Base-by-base conservation (phyloP, 1,140 invertebrate species). In the Calliphora vicina region DNA sequence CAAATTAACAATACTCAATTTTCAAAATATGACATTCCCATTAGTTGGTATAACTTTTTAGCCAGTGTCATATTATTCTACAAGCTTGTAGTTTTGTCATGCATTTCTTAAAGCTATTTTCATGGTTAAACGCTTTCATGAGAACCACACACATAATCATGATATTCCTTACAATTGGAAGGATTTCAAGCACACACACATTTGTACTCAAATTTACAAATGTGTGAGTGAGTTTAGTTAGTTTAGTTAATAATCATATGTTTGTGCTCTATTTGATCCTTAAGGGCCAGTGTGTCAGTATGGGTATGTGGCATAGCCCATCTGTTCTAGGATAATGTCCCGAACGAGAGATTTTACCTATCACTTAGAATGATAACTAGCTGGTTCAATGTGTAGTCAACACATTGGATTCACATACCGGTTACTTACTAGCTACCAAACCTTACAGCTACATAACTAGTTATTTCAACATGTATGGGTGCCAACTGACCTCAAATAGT, bases 101-200 rank as follows among this genome's bases (percentile, higher is more conserved):
- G 35, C 72, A 74, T 78, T 78, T 45, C 20, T 1, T 43, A 45
- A 43, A 78, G 20, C 29, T 8, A 20, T 78, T 42, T 42, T 78
- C 74, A 78, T 78, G 74, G 35, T 78, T 78, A 43, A 76, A 78
- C 74, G 74, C 74, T 78, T 78, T 10, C 25, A 43, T 45, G 35
- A 78, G 25, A 45, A 20, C 23, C 74, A 20, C 50, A 57, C 50
- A 15, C 9, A 67, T 5, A 20, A 25, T 67, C 61, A 2, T 67
- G 20, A 1, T 50, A 1, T 17, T 50, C 45, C 17, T 50, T n/a
- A 6, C 45, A 50, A 50, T 4, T 50, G 1, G 8, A 50, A 50
- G 12, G 42, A 6, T 43, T 43, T 43, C 42, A 5, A 43, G 12
- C 5, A 43, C 42, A 43, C 5, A 43, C 5, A 43, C 42, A 43